These are phyloP conservation scores for Zeuzera pyrina DNA, from an alignment of 2,888 invertebrate species.

Conservation along the genomic window DNA sequence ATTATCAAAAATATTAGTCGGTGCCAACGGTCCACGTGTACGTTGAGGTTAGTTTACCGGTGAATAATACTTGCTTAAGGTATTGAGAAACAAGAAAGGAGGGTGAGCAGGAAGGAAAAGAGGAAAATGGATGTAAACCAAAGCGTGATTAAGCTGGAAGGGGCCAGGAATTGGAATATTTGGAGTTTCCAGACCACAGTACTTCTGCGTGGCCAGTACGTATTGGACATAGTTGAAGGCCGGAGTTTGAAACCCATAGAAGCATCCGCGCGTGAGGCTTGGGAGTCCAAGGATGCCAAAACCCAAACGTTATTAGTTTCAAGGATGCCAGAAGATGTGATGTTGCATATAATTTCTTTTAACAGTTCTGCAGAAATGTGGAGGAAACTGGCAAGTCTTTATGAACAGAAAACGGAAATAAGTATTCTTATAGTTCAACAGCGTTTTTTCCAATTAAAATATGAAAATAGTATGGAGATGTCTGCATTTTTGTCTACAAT, in stretches of 20 bases:
- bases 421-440: conserved; percentile 30
- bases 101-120: not conserved
- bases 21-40: not conserved
- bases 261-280: conserved; percentile 6
- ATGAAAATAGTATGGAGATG: conserved; percentile 17
- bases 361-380: conserved; percentile 22
- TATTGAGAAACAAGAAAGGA: too few species aligned
- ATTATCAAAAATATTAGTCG: too few species aligned
- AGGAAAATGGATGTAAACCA: not conserved
- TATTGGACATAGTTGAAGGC: conserved; percentile 16
- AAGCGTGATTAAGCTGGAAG: not conserved
- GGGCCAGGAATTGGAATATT: conserved; percentile 15
- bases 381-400: conserved; percentile 22
- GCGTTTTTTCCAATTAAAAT: conserved; percentile 24
- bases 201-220: conserved; percentile 15
- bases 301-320: conserved; percentile 21
- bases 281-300: conserved; percentile 20
- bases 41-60: too few species aligned
- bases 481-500: conserved; percentile 19
- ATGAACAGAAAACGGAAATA: conserved; percentile 29
- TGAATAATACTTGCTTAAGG: too few species aligned
- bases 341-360: conserved; percentile 24
- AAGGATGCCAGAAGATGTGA: conserved; percentile 21
- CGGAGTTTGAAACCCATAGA: conserved; percentile 12
- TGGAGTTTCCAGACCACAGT: conserved; percentile 23